Conservation (phyloP, 1,140 invertebrate genomes). For the Ceratosolen fusciceps region DNA sequence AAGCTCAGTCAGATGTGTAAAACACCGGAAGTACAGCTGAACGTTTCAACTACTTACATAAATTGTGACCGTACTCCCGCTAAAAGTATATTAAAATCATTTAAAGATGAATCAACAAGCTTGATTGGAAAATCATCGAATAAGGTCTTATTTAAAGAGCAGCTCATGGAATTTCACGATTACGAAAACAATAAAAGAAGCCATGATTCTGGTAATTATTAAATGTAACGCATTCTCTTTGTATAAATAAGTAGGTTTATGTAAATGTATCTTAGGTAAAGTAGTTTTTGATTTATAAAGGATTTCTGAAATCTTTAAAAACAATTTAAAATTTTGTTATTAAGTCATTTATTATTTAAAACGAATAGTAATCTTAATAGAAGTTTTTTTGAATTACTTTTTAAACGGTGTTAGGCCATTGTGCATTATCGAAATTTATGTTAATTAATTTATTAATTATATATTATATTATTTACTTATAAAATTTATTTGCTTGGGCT, state of each 20-base stretch:
- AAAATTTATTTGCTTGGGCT: neutral
- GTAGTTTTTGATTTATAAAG: too few species aligned
- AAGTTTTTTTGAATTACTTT: too few species aligned
- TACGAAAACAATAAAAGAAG: neutral
- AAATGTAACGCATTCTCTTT: too few species aligned
- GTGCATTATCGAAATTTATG: neutral
- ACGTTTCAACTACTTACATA: constrained; percentile 60
- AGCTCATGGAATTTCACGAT: constrained; percentile 9
- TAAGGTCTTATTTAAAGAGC: constrained; percentile 52
- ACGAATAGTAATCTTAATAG: too few species aligned
- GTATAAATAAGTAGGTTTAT: too few species aligned
- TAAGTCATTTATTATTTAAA: too few species aligned
- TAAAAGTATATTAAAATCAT: constrained; percentile 64
- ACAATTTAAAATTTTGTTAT: too few species aligned
- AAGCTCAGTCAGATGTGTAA: constrained; percentile 62
- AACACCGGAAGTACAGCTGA: constrained; percentile 61
- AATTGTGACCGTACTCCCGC: constrained; percentile 65
- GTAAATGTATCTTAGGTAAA: too few species aligned
- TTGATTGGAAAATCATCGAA: constrained; percentile 47
- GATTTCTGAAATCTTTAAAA: too few species aligned
- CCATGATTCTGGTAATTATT: constrained; percentile 50
- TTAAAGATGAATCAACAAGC: constrained; percentile 42
- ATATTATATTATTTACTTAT: neutral
- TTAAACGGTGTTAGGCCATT: too few species aligned
- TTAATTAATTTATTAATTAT: neutral